Base-by-base conservation (phyloP, 2,113 vertebrate species). In the Noctilio leporinus region DNA sequence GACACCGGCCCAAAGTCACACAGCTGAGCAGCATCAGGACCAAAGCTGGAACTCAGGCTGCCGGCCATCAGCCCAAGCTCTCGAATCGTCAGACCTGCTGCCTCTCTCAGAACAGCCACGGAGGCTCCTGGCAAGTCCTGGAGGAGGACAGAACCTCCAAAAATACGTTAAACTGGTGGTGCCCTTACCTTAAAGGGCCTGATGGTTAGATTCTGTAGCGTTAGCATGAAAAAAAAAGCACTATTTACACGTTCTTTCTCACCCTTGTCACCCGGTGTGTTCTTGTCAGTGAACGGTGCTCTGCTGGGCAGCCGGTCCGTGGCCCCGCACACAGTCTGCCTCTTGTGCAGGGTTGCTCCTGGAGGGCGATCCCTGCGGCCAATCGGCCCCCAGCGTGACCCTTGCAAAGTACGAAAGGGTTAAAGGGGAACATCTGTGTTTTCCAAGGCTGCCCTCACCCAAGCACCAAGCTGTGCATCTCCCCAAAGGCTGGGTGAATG, bases 231-330 rank as follows among this genome's bases (percentile, higher is more conserved):
- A 95, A 93, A 96, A 93, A 16, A 53, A 47, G 90, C 95, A 89
- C 83, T 96, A 96, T 97, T 94, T 96, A 64, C 89, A 87, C n/a
- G 95, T 96, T 97, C 94, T 89, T 96, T 69, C 96, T 96, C 89
- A 93, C 89, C 86, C 94, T 94, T 90, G 92, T 95, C 97, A 93
- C 73, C 92, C 40, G 81, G 93, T 94, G 86, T 81, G 80, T 94
- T 82, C 90, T 95, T 91, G 96, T 97, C 96, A 96, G 97, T 95
- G 92, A 96, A 87, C 55, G 45, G 81, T 78, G 88, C 91, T 96
- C 96, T 93, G 95, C 90, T 92, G 51, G 73, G 93, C 94, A 91
- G 97, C 40, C 62, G 83, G 73, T 86, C 96, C 33, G 65, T 77
- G 96, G 90, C 93, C 89, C 91, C 30, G 33, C 47, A 6, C 92